Conservation (phyloP, 2,113 vertebrate species). For the Scartelaos histophorus region DNA sequence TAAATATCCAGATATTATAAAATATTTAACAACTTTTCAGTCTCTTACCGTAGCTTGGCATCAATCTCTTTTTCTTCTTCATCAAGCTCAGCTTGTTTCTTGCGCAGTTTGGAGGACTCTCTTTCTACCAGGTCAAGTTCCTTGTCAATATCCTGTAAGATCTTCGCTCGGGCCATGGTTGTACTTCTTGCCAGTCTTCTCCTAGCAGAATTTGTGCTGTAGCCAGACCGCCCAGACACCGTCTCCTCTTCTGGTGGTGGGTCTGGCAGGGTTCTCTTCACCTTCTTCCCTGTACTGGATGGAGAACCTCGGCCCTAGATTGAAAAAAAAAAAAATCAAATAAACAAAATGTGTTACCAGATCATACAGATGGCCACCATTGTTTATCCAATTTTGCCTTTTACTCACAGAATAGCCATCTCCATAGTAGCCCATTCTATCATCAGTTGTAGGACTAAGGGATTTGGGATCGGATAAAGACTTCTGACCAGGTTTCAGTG, state of each 20-base stretch:
- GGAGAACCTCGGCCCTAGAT: conserved; percentile 64
- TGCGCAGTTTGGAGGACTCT: conserved; percentile 97
- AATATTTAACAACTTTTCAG: neutral
- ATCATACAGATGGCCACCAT: neutral
- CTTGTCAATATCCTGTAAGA: conserved; percentile 97
- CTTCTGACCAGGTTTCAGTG: conserved; percentile 89
- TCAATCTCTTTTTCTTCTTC: conserved; percentile 99
- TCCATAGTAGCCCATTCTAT: conserved; percentile 88
- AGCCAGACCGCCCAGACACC: conserved; percentile 79
- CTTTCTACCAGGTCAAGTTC: conserved; percentile 96
- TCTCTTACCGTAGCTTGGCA: conserved; percentile 85
- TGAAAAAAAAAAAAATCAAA: neutral
- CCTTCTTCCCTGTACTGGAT: conserved; percentile 90
- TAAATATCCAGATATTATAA: neutral
- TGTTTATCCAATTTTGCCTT: conserved; percentile 23
- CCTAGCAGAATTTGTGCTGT: conserved; percentile 86
- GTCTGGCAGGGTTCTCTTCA: conserved; percentile 95
- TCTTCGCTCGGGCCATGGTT: conserved; percentile 97
- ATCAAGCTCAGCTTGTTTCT: conserved; percentile 97
- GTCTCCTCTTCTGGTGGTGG: conserved; percentile 91
- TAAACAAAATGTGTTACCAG: too few species aligned
- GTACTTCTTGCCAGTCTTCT: conserved; percentile 92
- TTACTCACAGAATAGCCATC: conserved; percentile 91
- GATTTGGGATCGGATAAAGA: conserved; percentile 96
- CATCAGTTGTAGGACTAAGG: conserved; percentile 91